Conservation (phyloP, 2,797 vertebrate genomes). For the Capromys pilorides region DNA sequence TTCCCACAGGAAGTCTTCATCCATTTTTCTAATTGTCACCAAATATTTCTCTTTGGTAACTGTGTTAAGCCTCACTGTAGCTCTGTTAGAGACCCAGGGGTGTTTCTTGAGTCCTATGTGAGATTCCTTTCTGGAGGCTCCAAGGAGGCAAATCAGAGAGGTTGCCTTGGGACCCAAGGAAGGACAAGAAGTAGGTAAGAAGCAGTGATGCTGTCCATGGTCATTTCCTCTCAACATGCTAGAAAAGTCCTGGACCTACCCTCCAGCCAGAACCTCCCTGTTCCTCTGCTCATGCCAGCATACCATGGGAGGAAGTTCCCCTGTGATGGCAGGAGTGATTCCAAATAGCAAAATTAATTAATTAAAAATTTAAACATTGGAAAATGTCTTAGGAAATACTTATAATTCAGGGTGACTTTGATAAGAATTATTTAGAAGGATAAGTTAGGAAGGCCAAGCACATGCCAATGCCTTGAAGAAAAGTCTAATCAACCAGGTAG, state of each 20-base stretch:
- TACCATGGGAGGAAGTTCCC: neutral
- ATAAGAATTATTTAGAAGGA: neutral
- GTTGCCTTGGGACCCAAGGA: neutral
- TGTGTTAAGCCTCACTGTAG: accelerated
- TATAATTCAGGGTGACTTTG: neutral
- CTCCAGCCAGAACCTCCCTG: neutral
- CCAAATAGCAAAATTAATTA: neutral
- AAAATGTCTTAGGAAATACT: neutral
- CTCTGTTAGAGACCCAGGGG: accelerated
- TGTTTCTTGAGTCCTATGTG: neutral
- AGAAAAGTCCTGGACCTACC: neutral
- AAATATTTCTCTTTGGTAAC: neutral
- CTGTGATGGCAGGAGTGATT: neutral
- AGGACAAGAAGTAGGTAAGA: too few species aligned
- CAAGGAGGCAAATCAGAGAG: neutral
- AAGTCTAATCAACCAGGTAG: neutral
- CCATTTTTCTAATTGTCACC: neutral
- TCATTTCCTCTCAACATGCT: neutral
- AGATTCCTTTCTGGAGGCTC: neutral
- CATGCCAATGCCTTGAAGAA: neutral
- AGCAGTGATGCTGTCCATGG: too few species aligned
- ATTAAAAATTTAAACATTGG: neutral
- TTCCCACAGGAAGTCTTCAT: neutral
- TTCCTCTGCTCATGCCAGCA: neutral
- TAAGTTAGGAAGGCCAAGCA: neutral